Percentiles rank a stretch among this genome's conserved stretches.
phyloP scores from a whole-genome alignment of 2,113 vertebrate genomes.

The Suricata suricatta region DNA sequence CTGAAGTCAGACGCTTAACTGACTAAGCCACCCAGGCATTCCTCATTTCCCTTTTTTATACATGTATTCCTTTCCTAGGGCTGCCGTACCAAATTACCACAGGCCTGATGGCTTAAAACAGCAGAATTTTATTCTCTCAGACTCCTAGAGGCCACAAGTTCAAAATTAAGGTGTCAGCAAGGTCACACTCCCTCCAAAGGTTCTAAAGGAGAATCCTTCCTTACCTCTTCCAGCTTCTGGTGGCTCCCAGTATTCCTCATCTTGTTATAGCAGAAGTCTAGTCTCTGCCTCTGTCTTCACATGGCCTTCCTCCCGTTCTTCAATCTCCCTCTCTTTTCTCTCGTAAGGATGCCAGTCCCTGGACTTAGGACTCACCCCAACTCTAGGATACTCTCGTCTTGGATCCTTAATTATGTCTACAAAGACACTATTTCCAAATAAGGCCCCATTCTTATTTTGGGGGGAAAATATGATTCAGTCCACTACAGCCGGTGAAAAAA shows the following conservation, averaged over 20 bases:
- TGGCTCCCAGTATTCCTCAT: background rate
- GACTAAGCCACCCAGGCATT: too few relatives aligned
- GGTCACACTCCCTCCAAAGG: background rate
- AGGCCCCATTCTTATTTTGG: background rate
- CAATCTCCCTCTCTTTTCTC: background rate
- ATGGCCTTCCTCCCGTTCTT: background rate
- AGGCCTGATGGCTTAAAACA: background rate
- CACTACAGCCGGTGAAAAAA: background rate
- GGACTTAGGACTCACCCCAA: background rate
- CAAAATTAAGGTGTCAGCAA: background rate
- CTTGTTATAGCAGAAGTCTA: background rate
- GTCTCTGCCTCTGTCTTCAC: background rate
- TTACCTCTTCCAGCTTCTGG: background rate
- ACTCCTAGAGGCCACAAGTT: background rate
- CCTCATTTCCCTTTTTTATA: background rate
- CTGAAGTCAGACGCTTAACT: too few relatives aligned
- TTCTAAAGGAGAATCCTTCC: too few relatives aligned
- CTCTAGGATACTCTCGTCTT: background rate
- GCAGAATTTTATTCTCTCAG: background rate
- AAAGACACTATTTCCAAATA: slow-evolving; percentile 12
- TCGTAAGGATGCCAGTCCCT: background rate
- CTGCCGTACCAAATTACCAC: background rate
- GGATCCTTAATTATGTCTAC: background rate
- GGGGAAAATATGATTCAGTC: background rate
- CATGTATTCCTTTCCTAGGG: background rate